These are phyloP conservation scores for Notarius lentiginosus DNA, from an alignment of 2,113 vertebrate genomes.

Conservation along the genomic window DNA sequence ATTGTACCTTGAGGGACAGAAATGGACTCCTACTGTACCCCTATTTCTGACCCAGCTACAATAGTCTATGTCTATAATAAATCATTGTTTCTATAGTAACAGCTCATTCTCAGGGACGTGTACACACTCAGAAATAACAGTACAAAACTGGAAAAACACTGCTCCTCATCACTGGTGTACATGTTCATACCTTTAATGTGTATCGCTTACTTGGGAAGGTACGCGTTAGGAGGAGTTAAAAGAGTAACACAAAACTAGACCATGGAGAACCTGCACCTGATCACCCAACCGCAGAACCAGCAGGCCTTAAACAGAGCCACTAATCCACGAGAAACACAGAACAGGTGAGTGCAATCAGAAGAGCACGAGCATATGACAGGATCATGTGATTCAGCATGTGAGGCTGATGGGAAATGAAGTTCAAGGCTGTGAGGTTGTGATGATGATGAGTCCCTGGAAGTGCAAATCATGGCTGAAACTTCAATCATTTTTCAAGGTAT, in stretches of 20 bases:
- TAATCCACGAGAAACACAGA: background rate
- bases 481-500: no score
- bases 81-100: background rate
- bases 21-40: no score
- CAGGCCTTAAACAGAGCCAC: background rate
- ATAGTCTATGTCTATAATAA: background rate
- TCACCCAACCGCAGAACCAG: background rate
- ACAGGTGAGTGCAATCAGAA: background rate
- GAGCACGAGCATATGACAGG: background rate
- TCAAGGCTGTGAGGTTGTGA: background rate
- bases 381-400: background rate
- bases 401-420: no score
- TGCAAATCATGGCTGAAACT: background rate
- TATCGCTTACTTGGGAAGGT: background rate
- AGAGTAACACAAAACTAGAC: background rate
- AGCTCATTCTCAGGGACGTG: background rate
- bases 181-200: background rate
- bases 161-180: background rate
- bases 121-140: background rate
- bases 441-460: background rate
- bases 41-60: background rate
- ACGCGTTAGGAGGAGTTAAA: background rate
- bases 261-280: background rate
- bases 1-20: no score
- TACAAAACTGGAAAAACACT: background rate